Base-by-base conservation (phyloP, 2,113 vertebrate species). In the Megatriorchis doriae region DNA sequence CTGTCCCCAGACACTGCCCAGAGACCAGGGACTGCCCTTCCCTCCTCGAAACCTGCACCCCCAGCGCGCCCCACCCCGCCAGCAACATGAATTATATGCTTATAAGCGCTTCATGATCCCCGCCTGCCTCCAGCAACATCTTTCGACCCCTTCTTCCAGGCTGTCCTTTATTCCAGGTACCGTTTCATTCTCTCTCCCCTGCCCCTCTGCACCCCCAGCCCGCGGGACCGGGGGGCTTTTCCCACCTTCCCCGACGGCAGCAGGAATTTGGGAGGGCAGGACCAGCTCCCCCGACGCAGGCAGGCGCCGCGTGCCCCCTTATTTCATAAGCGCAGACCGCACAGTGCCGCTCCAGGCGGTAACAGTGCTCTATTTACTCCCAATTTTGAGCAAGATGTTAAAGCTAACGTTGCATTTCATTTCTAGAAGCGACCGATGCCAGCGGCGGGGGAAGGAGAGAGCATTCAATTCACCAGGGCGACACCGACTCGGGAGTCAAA, bases 71-170 rank as follows among this genome's bases (percentile, higher is more conserved):
- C 66, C 43, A 7, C 59, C 59, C 36, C 13, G 45, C 65, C 90
- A 68, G 81, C 88, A 81, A 43, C 90, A 91, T 95, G 93, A 94
- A 88, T 81, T 94, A 83, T 82, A 82, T 2, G 12, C 36, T 31
- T 36, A 31, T 17, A 65, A 93, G 79, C 9, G 1, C 50, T 12
- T 34, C 1, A 10, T 5, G 3, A 23, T 45, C 75, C 47, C 67
- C 7, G 65, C 58, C 58, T 78, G 27, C 32, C 1, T 6, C 20
- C 61, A 26, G 2, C 31, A 16, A 3, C 26, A 0, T 11, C 47
- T 77, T 55, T 12, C 74, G 34, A 21, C 8, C 70, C 75, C 86
- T 71, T 23, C 48, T 73, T 52, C 31, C 8, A 2, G 48, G 16
- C 1, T 47, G 1, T 10, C 31, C 40, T 29, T 50, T n/a, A 9